phyloP scores from a whole-genome alignment of 2,797 vertebrate species.

The Centroberyx gerrardi region DNA sequence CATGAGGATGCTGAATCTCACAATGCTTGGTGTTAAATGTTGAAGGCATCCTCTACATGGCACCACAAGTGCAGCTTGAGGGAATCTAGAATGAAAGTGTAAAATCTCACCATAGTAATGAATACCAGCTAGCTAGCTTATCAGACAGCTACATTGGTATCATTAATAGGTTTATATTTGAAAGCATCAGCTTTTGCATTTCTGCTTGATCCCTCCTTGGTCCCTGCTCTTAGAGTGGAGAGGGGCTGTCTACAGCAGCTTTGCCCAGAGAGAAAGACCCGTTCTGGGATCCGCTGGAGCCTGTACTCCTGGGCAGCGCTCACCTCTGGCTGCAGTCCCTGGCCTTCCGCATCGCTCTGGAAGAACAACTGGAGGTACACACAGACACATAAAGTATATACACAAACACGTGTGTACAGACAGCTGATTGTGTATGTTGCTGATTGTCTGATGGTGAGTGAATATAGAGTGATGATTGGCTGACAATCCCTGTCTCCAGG shows the following conservation, averaged over 20 bases:
- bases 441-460: not conserved
- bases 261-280: conserved; percentile 88
- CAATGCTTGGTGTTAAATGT: too few relatives aligned
- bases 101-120: not conserved
- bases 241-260: conserved; percentile 54
- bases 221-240: conserved; percentile 56
- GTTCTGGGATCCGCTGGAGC: conserved; percentile 92
- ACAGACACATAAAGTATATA: not conserved
- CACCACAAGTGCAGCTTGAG: not conserved
- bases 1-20: too few relatives aligned
- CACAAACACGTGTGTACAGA: not conserved
- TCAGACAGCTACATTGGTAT: not conserved
- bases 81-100: not conserved
- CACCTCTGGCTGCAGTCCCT: conserved; percentile 93
- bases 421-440: not conserved
- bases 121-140: not conserved
- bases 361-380: conserved; percentile 88
- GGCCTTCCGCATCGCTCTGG: conserved; percentile 88
- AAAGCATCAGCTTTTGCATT: not conserved
- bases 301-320: conserved; percentile 89
- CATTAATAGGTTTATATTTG: not conserved
- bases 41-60: too few relatives aligned
- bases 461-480: not conserved
- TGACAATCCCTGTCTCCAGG: conserved; percentile 57
- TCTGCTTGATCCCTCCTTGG: not conserved